Percentiles rank a stretch among this genome's conserved stretches.
Evolutionary conservation across 2,888 invertebrate species (phyloP).

Genomic region (Lepidocyrtinus sp.): DNA sequence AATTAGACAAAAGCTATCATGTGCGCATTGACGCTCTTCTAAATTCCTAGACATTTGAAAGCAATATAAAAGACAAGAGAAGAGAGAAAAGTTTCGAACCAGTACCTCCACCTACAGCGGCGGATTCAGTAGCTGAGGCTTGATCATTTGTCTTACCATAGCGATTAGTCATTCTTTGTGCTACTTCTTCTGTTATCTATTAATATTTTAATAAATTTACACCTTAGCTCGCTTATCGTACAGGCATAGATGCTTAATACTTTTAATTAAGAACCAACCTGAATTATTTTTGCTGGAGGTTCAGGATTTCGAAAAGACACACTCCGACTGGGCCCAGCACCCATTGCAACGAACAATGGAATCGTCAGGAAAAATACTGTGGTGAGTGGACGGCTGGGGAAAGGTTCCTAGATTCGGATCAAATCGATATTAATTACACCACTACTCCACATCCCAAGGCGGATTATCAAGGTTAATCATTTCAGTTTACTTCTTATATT

Average conservation of each 20-base stretch:
- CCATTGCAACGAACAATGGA: slow-evolving; percentile 30
- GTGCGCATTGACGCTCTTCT: neutral
- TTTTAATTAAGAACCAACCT: slow-evolving; percentile 29
- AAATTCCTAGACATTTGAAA: neutral
- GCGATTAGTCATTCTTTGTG: slow-evolving; percentile 58
- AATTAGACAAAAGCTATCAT: neutral
- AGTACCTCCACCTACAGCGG: slow-evolving; percentile 23
- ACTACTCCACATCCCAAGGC: no score
- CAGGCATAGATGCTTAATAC: neutral
- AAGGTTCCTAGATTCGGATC: slow-evolving; percentile 1
- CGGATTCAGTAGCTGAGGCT: slow-evolving; percentile 11
- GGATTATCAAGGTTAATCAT: no score
- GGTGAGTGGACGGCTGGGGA: neutral
- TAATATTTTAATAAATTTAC: neutral
- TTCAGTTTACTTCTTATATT: no score
- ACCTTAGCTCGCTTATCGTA: no score
- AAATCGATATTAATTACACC: no score
- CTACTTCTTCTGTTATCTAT: slow-evolving; percentile 60
- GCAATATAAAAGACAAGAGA: no score
- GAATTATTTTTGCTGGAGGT: slow-evolving; percentile 61
- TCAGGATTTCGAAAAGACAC: slow-evolving; percentile 59
- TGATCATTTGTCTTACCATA: slow-evolving; percentile 45
- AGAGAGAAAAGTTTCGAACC: neutral
- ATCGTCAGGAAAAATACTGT: neutral
- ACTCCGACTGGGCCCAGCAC: slow-evolving; percentile 59